A percentile compares a stretch with the other conserved stretches of the same genome.
Evolutionary conservation across 1,140 invertebrate species (phyloP).

Genomic region (Hylyphantes graminicola): DNA sequence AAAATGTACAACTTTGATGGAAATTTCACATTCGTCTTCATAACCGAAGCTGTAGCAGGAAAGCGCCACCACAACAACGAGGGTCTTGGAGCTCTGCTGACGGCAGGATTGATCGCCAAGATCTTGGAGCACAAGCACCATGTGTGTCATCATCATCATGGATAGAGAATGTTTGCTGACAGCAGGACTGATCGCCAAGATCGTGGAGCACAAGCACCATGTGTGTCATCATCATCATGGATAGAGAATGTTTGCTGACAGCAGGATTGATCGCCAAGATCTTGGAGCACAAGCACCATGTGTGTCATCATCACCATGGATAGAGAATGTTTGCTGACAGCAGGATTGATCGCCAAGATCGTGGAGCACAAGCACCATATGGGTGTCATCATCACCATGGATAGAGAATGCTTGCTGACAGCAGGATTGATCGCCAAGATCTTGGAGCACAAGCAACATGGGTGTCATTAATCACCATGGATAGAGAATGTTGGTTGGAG

Average conservation of each 20-base stretch:
- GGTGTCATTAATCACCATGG: constrained; percentile 49
- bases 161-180: background rate
- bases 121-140: constrained; percentile 35
- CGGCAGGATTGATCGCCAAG: constrained; percentile 44
- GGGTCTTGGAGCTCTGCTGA: background rate
- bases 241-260: background rate
- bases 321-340: background rate
- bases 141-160: constrained; percentile 24
- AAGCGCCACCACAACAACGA: background rate
- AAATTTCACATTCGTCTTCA: no score
- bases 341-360: constrained; percentile 40
- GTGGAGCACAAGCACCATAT: constrained; percentile 44
- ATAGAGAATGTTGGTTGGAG: background rate
- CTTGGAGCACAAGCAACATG: constrained; percentile 40
- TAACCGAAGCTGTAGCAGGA: no score
- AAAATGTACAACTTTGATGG: no score
- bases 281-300: constrained; percentile 28
- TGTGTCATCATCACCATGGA: constrained; percentile 23
- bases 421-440: constrained; percentile 45
- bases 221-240: constrained; percentile 28
- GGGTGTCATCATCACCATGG: constrained; percentile 50
- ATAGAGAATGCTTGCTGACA: background rate
- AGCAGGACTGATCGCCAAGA: constrained; percentile 44
- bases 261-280: constrained; percentile 48
- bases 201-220: constrained; percentile 31